Percentiles rank a stretch among this genome's conserved stretches.
Conservation (phyloP, 2,113 vertebrate species). For the Odontophorus gujanensis region DNA sequence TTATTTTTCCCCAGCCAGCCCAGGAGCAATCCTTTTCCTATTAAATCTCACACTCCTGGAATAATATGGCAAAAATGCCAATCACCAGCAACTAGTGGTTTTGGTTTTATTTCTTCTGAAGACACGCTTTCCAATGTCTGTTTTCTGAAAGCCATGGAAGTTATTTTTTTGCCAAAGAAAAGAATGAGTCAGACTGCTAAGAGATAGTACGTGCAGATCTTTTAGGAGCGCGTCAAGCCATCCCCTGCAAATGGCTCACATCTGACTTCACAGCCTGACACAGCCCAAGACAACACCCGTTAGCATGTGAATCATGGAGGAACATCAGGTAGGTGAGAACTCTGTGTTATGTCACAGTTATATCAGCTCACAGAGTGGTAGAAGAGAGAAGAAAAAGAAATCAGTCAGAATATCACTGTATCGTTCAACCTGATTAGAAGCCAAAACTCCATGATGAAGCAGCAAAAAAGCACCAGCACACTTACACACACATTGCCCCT, state of each 20-base stretch:
- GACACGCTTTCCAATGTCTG: background rate
- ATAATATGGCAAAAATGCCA: background rate
- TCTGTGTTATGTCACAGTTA: background rate
- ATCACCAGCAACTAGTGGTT: fast-evolving
- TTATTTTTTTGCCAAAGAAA: background rate
- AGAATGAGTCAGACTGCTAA: constrained; percentile 12
- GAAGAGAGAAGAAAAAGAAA: background rate
- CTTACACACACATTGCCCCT: background rate
- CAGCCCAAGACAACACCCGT: fast-evolving
- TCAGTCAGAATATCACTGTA: background rate
- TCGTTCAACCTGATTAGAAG: background rate
- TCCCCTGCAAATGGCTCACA: background rate
- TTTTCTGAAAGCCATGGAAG: background rate
- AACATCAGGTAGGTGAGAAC: constrained; percentile 4
- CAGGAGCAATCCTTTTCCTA: background rate
- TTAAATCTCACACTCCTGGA: background rate
- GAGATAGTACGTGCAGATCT: constrained; percentile 52
- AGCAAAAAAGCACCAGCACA: background rate
- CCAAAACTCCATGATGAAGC: background rate
- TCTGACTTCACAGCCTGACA: constrained; percentile 14
- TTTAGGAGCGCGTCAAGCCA: background rate
- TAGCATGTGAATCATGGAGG: background rate
- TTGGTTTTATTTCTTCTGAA: background rate
- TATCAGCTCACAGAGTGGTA: background rate
- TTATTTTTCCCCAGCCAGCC: background rate